Evolutionary conservation across 2,888 invertebrate genomes (phyloP).

Genomic region (Drosophila prostipennis): DNA sequence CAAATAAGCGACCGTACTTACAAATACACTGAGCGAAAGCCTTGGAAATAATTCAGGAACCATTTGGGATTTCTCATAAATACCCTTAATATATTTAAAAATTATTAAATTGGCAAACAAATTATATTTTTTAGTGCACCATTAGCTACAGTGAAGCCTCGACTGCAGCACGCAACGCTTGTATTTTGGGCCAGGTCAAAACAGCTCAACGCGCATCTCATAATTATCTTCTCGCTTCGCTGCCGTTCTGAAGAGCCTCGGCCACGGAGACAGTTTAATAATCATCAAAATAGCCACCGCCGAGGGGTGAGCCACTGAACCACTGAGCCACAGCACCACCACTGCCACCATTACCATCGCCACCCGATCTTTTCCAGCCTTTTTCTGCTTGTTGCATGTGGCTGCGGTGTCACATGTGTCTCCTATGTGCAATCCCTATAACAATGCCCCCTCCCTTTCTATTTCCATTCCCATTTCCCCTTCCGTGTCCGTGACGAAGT

Average conservation of each 20-base stretch:
- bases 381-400: conserved; percentile 43
- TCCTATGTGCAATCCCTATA: conserved; percentile 6
- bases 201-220: conserved; percentile 73
- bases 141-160: conserved; percentile 11
- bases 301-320: conserved; percentile 3
- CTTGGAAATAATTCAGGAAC: too few species aligned
- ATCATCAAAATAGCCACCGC: conserved; percentile 53
- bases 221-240: conserved; percentile 77
- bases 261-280: conserved; percentile 77
- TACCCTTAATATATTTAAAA: too few species aligned
- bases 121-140: too few species aligned
- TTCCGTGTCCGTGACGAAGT: conserved; percentile 21
- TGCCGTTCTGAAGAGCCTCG: conserved; percentile 68
- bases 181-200: conserved; percentile 10
- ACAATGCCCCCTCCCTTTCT: neutral
- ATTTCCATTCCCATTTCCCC: neutral
- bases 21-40: neutral
- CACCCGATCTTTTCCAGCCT: neutral
- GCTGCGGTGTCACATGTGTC: conserved; percentile 19
- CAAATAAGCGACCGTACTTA: conserved; percentile 34
- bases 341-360: neutral
- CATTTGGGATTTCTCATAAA: too few species aligned
- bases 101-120: too few species aligned
- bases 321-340: neutral
- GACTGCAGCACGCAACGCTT: conserved; percentile 12